Evolutionary conservation across 2,113 vertebrate genomes (phyloP).

Genomic region (Dissostichus mawsoni): DNA sequence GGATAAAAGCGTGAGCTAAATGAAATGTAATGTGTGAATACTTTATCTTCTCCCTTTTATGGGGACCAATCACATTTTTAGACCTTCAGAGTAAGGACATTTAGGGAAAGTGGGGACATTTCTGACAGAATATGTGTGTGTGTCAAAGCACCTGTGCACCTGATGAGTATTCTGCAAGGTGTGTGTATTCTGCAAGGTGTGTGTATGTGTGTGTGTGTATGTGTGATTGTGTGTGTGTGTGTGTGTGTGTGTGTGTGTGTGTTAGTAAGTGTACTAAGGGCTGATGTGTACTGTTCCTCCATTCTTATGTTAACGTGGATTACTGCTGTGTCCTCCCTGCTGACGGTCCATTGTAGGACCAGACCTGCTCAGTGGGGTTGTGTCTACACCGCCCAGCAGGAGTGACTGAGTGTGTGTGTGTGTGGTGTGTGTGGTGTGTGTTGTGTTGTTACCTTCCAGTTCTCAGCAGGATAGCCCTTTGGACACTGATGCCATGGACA

Average conservation of each 20-base stretch:
- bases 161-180: constrained; percentile 26
- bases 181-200: constrained; percentile 21
- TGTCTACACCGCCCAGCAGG: constrained; percentile 78
- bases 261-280: constrained; percentile 43
- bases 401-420: constrained; percentile 45
- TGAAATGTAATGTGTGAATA: not conserved
- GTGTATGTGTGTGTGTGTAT: constrained; percentile 29
- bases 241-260: constrained; percentile 32
- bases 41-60: not conserved
- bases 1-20: too few species aligned
- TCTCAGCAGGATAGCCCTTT: constrained; percentile 4
- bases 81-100: not conserved
- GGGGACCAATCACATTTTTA: not conserved
- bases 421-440: constrained; percentile 48
- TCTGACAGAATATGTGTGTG: not conserved
- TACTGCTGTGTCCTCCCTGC: constrained; percentile 66
- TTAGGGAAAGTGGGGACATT: not conserved
- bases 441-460: constrained; percentile 46
- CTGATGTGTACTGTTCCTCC: constrained; percentile 53
- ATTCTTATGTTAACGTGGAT: constrained; percentile 77
- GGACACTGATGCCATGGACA: not conserved
- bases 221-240: constrained; percentile 31
- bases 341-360: constrained; percentile 63
- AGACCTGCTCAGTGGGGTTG: constrained; percentile 73
- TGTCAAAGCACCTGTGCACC: constrained; percentile 4